These are phyloP conservation scores for Papilio polytes DNA, from an alignment of 1,140 invertebrate species.

Conservation along the genomic window DNA sequence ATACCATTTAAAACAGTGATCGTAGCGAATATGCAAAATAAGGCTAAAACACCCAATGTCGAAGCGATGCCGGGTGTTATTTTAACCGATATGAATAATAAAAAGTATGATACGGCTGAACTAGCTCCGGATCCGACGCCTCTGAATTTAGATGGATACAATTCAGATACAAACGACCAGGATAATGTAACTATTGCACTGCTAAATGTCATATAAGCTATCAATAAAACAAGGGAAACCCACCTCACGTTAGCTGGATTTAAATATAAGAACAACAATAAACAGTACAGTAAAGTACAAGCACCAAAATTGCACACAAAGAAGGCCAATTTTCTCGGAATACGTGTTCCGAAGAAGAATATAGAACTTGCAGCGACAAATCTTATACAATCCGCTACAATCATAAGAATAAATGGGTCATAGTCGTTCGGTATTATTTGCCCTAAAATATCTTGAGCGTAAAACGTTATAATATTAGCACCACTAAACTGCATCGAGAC, in stretches of 20 bases:
- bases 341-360: slow-evolving; percentile 52
- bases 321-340: slow-evolving; percentile 56
- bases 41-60: slow-evolving; percentile 47
- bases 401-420: slow-evolving; percentile 53
- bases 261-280: slow-evolving; percentile 55
- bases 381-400: slow-evolving; percentile 53
- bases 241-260: slow-evolving; percentile 50
- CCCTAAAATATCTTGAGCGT: slow-evolving; percentile 61
- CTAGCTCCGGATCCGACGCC: slow-evolving; percentile 60
- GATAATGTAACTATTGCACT: slow-evolving; percentile 54
- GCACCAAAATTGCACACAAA: slow-evolving; percentile 51
- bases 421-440: slow-evolving; percentile 55
- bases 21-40: slow-evolving; percentile 50
- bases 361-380: slow-evolving; percentile 49
- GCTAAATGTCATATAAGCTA: slow-evolving; percentile 55
- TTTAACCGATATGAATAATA: slow-evolving; percentile 58
- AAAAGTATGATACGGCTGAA: slow-evolving; percentile 49
- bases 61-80: slow-evolving; percentile 53
- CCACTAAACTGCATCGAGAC: slow-evolving; percentile 57
- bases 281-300: slow-evolving; percentile 47
- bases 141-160: slow-evolving; percentile 66
- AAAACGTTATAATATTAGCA: slow-evolving; percentile 58
- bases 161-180: slow-evolving; percentile 67
- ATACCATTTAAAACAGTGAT: slow-evolving; percentile 72
- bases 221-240: slow-evolving; percentile 56